Base-by-base conservation (phyloP, 2,113 vertebrate genomes). In the Pedionomus torquatus region DNA sequence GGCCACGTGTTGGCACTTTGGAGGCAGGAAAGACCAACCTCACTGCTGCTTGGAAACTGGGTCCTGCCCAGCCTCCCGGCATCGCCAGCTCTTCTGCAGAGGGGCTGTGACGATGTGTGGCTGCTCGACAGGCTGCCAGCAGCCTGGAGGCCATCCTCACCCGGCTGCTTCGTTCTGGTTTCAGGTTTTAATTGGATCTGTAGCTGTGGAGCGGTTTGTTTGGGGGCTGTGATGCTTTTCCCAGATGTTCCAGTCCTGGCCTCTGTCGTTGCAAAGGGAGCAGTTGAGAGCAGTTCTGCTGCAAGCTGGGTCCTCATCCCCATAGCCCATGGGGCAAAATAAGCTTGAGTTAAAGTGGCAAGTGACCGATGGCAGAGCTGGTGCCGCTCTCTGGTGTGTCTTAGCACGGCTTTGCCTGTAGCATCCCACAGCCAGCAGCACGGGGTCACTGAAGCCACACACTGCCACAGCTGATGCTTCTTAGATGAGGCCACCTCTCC, bases 31-130 rank as follows among this genome's bases (percentile, higher is more conserved):
- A n/a, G 39, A 17, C 61, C 33, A 37, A 17, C 61, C 33, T 69
- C 5, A 1, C 17, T 1, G 6, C 41, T 0, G 3, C 39, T 6
- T 23, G 1, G 2, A 23, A 41, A 26, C 35, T 19, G 2, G 2
- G 41, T 16, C 41, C 41, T 17, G 17, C 25, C 41, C 16, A 11
- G 10, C 23, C 25, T 25, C 25, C 25, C 1, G 7, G 20, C 60
- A 33, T 7, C 3, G 11, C 60, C 8, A 17, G 17, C 11, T 37
- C 44, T 5, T 49, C 63, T 30, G 52, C 72, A 16, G 51, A 7
- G 31, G 30, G 35, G 43, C 43, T 41, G 71, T 12, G 19, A 13
- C 12, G 4, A 60, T 12, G 51, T 52, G 5, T 1, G 11, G 33
- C 37, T 24, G 17, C 17, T 9, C 17, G 46, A 39, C 52, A 24